phyloP scores from a whole-genome alignment of 2,888 invertebrate genomes.

The Cephus spinipes region DNA sequence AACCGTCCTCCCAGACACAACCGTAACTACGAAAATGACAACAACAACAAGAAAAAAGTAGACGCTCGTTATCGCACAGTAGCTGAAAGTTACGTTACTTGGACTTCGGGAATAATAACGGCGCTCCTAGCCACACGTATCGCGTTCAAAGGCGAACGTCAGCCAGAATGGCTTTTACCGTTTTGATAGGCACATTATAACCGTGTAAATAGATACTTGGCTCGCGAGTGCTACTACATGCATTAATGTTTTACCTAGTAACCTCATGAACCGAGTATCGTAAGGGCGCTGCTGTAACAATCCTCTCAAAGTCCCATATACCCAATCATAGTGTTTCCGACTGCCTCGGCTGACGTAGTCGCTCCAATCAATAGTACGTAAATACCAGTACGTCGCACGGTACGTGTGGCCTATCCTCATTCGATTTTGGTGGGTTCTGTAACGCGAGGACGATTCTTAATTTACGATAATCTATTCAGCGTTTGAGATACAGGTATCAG shows the following conservation, averaged over 20 bases:
- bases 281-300: not conserved
- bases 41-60: not conserved
- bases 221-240: conserved; percentile 47
- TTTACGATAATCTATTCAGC: conserved; percentile 30
- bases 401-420: not conserved
- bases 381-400: not conserved
- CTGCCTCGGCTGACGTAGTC: not conserved
- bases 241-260: conserved; percentile 46
- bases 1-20: not conserved
- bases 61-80: not conserved
- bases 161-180: conserved; percentile 26
- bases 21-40: not conserved
- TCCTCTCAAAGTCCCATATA: not conserved
- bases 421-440: not conserved
- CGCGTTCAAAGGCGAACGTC: not conserved
- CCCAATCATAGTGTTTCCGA: not conserved
- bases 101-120: not conserved
- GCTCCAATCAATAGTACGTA: conserved; percentile 20
- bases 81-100: not conserved
- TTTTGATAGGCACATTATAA: conserved; percentile 52
- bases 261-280: not conserved
- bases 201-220: conserved; percentile 56
- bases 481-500: conserved; percentile 34
- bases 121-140: not conserved
- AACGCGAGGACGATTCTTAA: conserved; percentile 35